These are phyloP conservation scores for Ariopsis seemanni DNA, from an alignment of 2,113 vertebrate species.

Conservation along the genomic window DNA sequence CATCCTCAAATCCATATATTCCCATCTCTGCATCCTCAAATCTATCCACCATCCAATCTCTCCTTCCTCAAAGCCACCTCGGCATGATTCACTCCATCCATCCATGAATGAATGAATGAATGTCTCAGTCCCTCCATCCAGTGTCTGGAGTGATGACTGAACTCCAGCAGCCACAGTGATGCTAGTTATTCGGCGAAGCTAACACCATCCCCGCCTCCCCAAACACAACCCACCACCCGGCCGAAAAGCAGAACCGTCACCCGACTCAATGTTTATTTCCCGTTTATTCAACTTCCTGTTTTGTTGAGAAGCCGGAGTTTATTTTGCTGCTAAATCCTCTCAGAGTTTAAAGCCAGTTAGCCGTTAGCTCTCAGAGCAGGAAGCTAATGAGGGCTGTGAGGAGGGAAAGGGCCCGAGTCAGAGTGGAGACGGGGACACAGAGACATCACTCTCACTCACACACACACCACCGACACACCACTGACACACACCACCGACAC, in stretches of 20 bases:
- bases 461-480: background rate
- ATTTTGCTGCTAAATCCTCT: background rate
- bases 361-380: background rate
- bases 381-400: background rate
- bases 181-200: background rate
- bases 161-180: background rate
- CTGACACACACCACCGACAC: background rate
- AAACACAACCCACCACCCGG: background rate
- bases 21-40: background rate
- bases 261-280: background rate
- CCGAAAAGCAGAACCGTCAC: conserved; percentile 1
- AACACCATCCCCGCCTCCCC: background rate
- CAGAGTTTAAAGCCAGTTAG: background rate
- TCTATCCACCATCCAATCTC: background rate
- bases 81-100: background rate
- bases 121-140: background rate
- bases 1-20: background rate
- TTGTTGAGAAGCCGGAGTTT: background rate
- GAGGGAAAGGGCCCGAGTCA: background rate
- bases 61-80: background rate
- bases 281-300: background rate
- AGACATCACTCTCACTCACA: no score
- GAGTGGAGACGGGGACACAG: no score
- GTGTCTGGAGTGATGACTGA: no score
- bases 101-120: no score